phyloP scores from a whole-genome alignment of 35 echinoderm and acorn worm species.

The Ophiothrix spiculata region DNA sequence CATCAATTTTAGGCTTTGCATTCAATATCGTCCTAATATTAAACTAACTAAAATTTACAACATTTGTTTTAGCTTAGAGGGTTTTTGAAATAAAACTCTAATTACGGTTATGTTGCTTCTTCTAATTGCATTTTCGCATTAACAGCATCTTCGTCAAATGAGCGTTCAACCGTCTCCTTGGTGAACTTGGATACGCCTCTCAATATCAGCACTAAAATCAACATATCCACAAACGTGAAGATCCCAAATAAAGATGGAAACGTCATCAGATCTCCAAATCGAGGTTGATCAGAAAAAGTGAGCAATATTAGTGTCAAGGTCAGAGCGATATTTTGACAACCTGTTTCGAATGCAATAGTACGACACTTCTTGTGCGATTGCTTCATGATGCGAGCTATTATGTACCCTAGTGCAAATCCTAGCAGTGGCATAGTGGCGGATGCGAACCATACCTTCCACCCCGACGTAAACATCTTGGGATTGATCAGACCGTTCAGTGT shows the following conservation, averaged over 20 bases:
- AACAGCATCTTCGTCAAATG: no score
- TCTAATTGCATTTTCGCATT: no score
- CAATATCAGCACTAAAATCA: constrained; percentile 20
- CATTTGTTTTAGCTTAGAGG: no score
- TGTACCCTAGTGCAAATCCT: constrained; percentile 29
- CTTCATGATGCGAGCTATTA: constrained; percentile 36
- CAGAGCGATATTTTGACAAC: constrained; percentile 53
- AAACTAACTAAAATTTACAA: no score
- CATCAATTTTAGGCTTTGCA: no score
- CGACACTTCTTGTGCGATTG: constrained; percentile 48
- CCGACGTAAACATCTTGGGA: constrained; percentile 36
- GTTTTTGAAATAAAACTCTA: no score
- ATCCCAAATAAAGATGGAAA: constrained; percentile 51
- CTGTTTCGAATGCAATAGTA: constrained; percentile 61
- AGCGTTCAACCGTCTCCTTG: no score
- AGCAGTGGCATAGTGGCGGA: not conserved
- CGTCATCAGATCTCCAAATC: constrained; percentile 30
- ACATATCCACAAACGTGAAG: constrained; percentile 8
- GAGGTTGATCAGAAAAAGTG: constrained; percentile 19
- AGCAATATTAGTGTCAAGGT: constrained; percentile 45
- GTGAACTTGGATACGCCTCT: not conserved
- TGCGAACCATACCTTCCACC: constrained; percentile 58
- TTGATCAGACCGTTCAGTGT: constrained; percentile 47
- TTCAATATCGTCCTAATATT: no score
- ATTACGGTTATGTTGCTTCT: no score